phyloP scores from a whole-genome alignment of 2,797 vertebrate genomes.

The Gephyroberyx darwinii region DNA sequence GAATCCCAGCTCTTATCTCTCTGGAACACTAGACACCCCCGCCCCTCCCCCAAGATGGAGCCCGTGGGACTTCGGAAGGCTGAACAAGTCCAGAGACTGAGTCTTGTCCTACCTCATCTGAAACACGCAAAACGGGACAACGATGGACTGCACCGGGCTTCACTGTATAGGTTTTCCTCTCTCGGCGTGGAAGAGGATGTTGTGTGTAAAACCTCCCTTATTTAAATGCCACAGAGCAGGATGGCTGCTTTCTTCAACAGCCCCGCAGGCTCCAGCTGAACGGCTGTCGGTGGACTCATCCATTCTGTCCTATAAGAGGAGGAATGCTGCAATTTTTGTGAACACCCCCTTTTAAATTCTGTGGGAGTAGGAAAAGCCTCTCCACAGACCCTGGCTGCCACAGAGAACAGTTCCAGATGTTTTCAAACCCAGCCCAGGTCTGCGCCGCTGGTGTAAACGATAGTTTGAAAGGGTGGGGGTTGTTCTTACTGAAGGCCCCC shows the following conservation, averaged over 20 bases:
- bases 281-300: neutral
- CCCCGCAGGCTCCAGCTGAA: neutral
- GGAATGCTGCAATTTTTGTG: neutral
- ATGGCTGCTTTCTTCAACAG: constrained; percentile 12
- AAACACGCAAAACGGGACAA: neutral
- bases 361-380: constrained; percentile 37
- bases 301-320: constrained; percentile 3
- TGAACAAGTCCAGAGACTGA: constrained; percentile 29
- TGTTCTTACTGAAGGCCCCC: neutral
- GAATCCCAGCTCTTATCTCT: neutral
- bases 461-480: neutral
- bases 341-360: neutral
- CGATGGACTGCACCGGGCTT: constrained; percentile 11
- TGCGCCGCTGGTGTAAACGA: constrained; percentile 8
- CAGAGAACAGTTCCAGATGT: constrained; percentile 73
- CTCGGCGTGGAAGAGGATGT: constrained; percentile 12
- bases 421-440: constrained; percentile 43
- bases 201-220: constrained; percentile 10
- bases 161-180: neutral
- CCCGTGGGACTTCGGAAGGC: constrained; percentile 46
- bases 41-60: constrained; percentile 36
- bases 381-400: constrained; percentile 29
- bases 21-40: neutral
- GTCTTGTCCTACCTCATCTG: constrained; percentile 53
- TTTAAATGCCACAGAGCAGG: constrained; percentile 33